These are phyloP conservation scores for Steatocranus sp. DNA, from an alignment of 2,797 vertebrate genomes.

Conservation along the genomic window DNA sequence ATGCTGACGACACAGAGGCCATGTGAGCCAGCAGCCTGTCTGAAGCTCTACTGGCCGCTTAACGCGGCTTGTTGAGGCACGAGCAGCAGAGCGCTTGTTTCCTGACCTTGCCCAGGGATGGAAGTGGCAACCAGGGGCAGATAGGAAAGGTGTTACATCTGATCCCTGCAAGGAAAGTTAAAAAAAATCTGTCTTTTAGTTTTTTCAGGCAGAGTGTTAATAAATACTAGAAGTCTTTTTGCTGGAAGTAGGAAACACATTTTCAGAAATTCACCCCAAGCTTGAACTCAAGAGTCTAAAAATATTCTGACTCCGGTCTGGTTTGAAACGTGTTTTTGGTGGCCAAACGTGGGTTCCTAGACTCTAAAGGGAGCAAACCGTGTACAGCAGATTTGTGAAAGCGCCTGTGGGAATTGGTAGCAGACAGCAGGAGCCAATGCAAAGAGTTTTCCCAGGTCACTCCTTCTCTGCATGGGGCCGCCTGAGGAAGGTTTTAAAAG, in stretches of 20 bases:
- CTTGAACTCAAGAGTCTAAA: neutral
- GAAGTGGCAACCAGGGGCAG: neutral
- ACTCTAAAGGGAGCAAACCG: neutral
- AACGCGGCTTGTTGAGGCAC: slow-evolving; percentile 42
- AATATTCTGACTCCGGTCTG: neutral
- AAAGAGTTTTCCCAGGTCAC: slow-evolving; percentile 55
- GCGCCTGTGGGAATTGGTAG: slow-evolving; percentile 20
- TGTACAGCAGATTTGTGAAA: neutral
- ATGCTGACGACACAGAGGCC: slow-evolving; percentile 45
- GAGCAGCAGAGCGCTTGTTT: slow-evolving; percentile 44
- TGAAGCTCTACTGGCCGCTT: slow-evolving; percentile 31
- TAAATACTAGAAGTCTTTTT: neutral
- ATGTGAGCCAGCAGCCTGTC: slow-evolving; percentile 30
- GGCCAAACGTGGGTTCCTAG: neutral
- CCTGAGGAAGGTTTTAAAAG: slow-evolving; percentile 68
- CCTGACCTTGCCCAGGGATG: slow-evolving; percentile 39
- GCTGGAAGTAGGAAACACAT: neutral
- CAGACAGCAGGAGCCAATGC: slow-evolving; percentile 46
- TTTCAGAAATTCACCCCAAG: slow-evolving; percentile 1
- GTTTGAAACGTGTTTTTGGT: slow-evolving; percentile 1
- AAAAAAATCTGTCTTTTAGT: neutral
- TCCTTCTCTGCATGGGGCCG: slow-evolving; percentile 72
- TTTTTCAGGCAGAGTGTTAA: neutral
- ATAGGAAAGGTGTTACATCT: slow-evolving; percentile 52
- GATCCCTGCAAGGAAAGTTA: slow-evolving; percentile 21